phyloP scores from a whole-genome alignment of 2,888 invertebrate genomes.

The Nephrotoma guestfalica region DNA sequence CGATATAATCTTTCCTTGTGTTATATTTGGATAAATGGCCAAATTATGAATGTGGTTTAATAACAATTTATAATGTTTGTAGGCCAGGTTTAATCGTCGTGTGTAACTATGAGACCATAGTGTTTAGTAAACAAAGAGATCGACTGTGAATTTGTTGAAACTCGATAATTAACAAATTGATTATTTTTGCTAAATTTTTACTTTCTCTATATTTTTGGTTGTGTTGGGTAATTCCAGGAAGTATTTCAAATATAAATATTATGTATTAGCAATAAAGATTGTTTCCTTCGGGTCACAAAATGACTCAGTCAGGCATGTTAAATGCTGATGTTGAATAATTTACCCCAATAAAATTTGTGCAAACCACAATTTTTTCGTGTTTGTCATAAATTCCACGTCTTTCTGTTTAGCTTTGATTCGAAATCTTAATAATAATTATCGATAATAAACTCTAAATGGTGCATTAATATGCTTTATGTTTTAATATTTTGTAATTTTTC shows the following conservation, averaged over 20 bases:
- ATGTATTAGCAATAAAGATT: neutral
- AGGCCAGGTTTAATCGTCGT: no score
- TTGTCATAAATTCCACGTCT: neutral
- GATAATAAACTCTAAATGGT: neutral
- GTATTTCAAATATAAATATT: neutral
- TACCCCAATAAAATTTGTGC: neutral
- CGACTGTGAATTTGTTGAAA: neutral
- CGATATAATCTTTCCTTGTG: no score
- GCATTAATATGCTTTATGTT: neutral
- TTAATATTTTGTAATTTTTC: neutral
- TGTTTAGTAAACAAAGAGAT: no score
- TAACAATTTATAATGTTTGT: no score
- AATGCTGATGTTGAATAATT: no score
- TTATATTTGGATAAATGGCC: no score
- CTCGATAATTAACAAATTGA: neutral
- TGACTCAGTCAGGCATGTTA: no score
- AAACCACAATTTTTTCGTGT: neutral
- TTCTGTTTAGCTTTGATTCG: neutral
- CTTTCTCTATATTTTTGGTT: neutral
- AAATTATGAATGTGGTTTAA: no score
- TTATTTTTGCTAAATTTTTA: neutral
- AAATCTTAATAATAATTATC: neutral
- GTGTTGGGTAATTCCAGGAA: neutral
- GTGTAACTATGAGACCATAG: no score
- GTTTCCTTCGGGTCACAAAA: no score